Percentiles rank a stretch among this genome's conserved stretches.
These are phyloP conservation scores for Pandemis cinnamomeana DNA, from an alignment of 2,888 invertebrate species.

Conservation along the genomic window DNA sequence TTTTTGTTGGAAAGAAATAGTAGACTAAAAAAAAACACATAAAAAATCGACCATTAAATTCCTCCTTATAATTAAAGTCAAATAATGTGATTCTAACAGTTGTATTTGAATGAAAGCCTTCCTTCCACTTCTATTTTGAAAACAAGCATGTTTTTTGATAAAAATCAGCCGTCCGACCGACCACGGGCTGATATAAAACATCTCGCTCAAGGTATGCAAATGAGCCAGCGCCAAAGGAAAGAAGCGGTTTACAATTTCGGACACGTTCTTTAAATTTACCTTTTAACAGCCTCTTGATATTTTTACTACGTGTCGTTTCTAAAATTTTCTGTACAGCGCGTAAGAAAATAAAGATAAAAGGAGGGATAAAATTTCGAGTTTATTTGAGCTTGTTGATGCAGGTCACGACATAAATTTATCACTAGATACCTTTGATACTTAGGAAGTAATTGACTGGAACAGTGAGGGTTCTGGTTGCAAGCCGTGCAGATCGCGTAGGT, in stretches of 20 bases:
- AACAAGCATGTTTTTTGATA: slow-evolving; percentile 12
- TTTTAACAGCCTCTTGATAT: slow-evolving; percentile 76
- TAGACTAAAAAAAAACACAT: too few relatives aligned
- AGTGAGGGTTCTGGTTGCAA: slow-evolving; percentile 56
- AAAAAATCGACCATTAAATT: too few relatives aligned
- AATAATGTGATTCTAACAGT: too few relatives aligned
- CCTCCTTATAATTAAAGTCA: too few relatives aligned
- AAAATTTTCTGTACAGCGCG: slow-evolving; percentile 63
- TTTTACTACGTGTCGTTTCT: slow-evolving; percentile 74
- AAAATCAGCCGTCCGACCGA: slow-evolving; percentile 22
- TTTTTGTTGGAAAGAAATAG: too few relatives aligned
- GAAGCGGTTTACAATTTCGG: slow-evolving; percentile 66
- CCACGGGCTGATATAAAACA: slow-evolving; percentile 24
- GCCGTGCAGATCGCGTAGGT: slow-evolving; percentile 47
- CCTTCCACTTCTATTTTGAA: background rate
- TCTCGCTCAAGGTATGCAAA: slow-evolving; percentile 59
- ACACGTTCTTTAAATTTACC: slow-evolving; percentile 77
- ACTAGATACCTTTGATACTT: slow-evolving; percentile 69
- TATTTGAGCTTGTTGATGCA: slow-evolving; percentile 69
- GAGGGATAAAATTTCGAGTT: slow-evolving; percentile 67
- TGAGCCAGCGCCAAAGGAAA: slow-evolving; percentile 59
- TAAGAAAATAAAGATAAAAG: slow-evolving; percentile 66
- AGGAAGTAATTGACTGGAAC: slow-evolving; percentile 68
- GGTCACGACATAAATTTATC: slow-evolving; percentile 75
- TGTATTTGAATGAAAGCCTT: too few relatives aligned